A percentile compares a stretch with the other conserved stretches of the same genome.
phyloP scores from a whole-genome alignment of 2,797 vertebrate genomes.

The Rachycentron canadum region DNA sequence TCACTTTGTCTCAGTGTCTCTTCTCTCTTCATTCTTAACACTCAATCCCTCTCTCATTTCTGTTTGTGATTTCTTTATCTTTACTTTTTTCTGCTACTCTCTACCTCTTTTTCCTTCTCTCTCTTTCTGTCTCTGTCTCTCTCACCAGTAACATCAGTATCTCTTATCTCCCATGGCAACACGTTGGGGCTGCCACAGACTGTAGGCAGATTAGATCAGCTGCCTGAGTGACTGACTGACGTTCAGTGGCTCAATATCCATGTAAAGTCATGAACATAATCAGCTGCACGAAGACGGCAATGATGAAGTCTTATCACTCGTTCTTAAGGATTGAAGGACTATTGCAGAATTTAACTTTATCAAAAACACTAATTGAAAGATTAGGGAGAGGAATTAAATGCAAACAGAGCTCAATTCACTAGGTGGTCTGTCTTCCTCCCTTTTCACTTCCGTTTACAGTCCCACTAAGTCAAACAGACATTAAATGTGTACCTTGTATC shows the following conservation, averaged over 20 bases:
- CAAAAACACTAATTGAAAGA: background rate
- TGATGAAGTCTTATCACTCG: background rate
- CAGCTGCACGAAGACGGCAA: slow-evolving; percentile 4
- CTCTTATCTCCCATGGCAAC: slow-evolving; percentile 71
- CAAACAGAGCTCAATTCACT: background rate
- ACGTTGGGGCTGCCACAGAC: slow-evolving; percentile 14
- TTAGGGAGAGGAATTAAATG: background rate
- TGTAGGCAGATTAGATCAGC: slow-evolving; percentile 42
- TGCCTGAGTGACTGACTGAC: slow-evolving; percentile 9
- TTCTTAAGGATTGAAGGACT: background rate
- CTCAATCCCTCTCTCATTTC: background rate
- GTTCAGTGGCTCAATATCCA: slow-evolving; percentile 34
- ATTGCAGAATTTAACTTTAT: background rate
- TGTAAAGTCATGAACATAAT: slow-evolving; percentile 47
- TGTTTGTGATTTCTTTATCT: background rate
- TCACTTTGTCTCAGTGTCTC: slow-evolving; percentile 8
- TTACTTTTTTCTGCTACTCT: background rate
- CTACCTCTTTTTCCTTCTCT: background rate
- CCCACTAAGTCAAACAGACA: background rate
- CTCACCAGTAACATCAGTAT: slow-evolving; percentile 61
- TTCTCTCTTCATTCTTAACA: background rate
- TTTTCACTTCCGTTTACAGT: background rate
- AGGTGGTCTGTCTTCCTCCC: background rate
- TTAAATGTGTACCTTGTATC: background rate
- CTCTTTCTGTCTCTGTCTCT: background rate